phyloP scores from a whole-genome alignment of 2,888 invertebrate genomes.

The Drosophila fungiperda region DNA sequence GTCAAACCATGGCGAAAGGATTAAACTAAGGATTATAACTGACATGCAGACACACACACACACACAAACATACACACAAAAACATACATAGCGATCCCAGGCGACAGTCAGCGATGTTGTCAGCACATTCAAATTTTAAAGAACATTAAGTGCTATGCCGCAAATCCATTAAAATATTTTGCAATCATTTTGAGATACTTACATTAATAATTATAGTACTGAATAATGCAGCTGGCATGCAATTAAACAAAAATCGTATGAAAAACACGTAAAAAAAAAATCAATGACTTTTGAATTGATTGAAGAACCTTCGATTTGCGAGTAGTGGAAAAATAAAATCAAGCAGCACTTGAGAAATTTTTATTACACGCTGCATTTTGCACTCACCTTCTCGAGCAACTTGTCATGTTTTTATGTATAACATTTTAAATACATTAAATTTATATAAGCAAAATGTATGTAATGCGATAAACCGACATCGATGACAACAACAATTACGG shows the following conservation, averaged over 20 bases:
- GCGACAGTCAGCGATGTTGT: constrained; percentile 36
- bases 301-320: constrained; percentile 17
- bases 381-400: constrained; percentile 17
- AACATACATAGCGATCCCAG: constrained; percentile 6
- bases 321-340: constrained; percentile 23
- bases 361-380: constrained; percentile 34
- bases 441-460: constrained; percentile 60
- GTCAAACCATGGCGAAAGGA: constrained; percentile 77
- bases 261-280: not conserved
- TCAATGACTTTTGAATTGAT: constrained; percentile 4
- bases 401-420: constrained; percentile 44
- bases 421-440: constrained; percentile 45
- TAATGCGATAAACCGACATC: constrained; percentile 49
- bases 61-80: constrained; percentile 1
- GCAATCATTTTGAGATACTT: not conserved
- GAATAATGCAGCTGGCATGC: not conserved
- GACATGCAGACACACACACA: constrained; percentile 30
- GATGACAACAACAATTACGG: constrained; percentile 34
- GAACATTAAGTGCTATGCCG: not conserved
- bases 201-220: not conserved
- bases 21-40: constrained; percentile 74
- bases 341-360: constrained; percentile 44
- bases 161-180: not conserved
- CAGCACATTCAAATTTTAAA: constrained; percentile 30
- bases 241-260: not conserved